A percentile compares a stretch with the other conserved stretches of the same genome.
Conservation (phyloP, 2,797 vertebrate genomes). For the Holocentrus rufus region DNA sequence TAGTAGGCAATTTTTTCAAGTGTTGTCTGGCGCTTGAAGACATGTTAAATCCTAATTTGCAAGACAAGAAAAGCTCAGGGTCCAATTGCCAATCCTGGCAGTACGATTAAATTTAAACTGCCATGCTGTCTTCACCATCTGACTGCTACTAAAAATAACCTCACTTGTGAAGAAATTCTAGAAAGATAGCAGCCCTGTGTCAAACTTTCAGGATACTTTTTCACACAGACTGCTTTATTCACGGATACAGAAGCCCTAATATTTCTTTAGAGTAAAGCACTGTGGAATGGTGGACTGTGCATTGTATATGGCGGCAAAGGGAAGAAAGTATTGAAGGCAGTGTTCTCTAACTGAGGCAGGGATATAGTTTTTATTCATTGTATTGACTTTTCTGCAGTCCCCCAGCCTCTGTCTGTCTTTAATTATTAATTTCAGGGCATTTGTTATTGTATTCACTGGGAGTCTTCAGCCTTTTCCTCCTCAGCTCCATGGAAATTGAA, state of each 20-base stretch:
- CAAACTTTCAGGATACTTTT: constrained; percentile 3
- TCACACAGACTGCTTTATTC: not conserved
- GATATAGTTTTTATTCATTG: constrained; percentile 62
- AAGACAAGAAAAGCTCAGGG: not conserved
- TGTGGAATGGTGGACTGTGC: not conserved
- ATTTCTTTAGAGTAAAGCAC: not conserved
- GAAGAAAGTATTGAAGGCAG: not conserved
- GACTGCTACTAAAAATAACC: not conserved
- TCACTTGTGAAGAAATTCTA: not conserved
- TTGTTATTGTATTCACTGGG: constrained; percentile 73
- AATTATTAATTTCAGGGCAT: constrained; percentile 77
- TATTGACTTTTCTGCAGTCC: constrained; percentile 67
- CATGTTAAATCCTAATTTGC: constrained; percentile 27
- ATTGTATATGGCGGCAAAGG: not conserved
- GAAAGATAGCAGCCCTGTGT: constrained; percentile 1
- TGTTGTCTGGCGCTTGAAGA: constrained; percentile 3
- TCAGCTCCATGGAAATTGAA: constrained; percentile 76
- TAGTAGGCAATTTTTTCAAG: not conserved
- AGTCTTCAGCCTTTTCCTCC: constrained; percentile 63
- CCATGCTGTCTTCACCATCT: not conserved
- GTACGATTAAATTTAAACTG: not conserved
- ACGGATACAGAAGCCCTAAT: not conserved
- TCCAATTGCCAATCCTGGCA: not conserved
- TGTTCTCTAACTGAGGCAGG: constrained; percentile 35
- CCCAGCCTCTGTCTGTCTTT: constrained; percentile 60